Evolutionary conservation across 2,888 invertebrate species (phyloP).

Genomic region (Melanostoma mellinum): DNA sequence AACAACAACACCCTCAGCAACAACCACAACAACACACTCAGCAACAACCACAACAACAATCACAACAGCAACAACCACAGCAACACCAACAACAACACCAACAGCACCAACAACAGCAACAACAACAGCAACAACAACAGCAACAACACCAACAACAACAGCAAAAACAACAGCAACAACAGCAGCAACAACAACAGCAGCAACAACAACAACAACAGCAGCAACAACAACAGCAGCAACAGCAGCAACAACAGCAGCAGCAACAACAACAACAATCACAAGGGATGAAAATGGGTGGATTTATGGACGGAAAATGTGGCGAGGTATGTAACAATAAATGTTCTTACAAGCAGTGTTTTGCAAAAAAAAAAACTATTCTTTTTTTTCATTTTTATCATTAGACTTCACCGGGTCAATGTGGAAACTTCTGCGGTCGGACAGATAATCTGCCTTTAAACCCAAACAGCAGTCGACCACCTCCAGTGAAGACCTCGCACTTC

Average conservation of each 20-base stretch:
- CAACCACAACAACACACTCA: constrained; percentile 76
- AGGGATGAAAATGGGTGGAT: constrained; percentile 78
- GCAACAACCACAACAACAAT: constrained; percentile 47
- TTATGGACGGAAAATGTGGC: constrained; percentile 78
- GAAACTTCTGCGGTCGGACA: constrained; percentile 82
- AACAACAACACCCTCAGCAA: constrained; percentile 3
- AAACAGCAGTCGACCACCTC: constrained; percentile 84
- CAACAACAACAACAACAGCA: constrained; percentile 43
- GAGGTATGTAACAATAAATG: constrained; percentile 55
- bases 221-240: constrained; percentile 50
- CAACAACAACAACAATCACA: constrained; percentile 34
- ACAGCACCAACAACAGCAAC: constrained; percentile 37
- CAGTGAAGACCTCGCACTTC: constrained; percentile 88
- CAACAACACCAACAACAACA: constrained; percentile 56
- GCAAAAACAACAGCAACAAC: constrained; percentile 54
- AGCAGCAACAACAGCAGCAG: constrained; percentile 49
- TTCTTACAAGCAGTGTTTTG: too few species aligned
- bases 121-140: constrained; percentile 15
- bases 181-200: constrained; percentile 23
- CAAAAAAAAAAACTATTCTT: not conserved
- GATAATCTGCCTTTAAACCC: constrained; percentile 87
- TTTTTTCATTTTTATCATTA: constrained; percentile 74
- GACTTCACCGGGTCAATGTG: constrained; percentile 75
- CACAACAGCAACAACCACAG: constrained; percentile 53
- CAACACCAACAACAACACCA: constrained; percentile 53